phyloP scores from a whole-genome alignment of 2,888 invertebrate species.

The Pantelozetes paolii region DNA sequence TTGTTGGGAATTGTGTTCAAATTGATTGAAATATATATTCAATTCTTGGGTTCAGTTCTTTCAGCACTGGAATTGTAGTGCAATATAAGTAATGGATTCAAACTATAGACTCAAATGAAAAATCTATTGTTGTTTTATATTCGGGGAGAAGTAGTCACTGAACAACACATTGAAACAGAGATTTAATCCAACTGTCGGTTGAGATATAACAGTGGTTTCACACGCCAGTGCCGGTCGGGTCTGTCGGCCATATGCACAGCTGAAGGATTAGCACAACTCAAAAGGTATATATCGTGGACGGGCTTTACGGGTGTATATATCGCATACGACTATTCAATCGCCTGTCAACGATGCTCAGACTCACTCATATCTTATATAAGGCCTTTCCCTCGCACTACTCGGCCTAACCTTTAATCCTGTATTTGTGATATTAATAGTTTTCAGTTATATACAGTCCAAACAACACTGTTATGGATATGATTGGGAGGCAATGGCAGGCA shows the following conservation, averaged over 20 bases:
- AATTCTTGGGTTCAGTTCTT: neutral
- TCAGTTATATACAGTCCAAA: constrained; percentile 7
- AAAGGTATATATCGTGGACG: constrained; percentile 9
- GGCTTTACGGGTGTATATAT: neutral
- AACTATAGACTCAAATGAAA: constrained; percentile 36
- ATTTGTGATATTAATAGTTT: constrained; percentile 42
- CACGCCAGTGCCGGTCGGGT: constrained; percentile 23
- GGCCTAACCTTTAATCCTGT: constrained; percentile 38
- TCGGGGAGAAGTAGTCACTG: constrained; percentile 5
- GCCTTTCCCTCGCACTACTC: neutral
- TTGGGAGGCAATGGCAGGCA: no score
- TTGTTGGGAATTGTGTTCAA: no score
- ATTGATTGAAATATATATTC: constrained; percentile 24
- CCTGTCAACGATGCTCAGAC: constrained; percentile 22
- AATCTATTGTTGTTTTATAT: constrained; percentile 36
- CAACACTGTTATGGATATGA: constrained; percentile 10
- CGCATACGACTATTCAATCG: constrained; percentile 19
- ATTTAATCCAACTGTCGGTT: constrained; percentile 37
- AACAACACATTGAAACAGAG: constrained; percentile 20
- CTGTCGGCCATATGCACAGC: constrained; percentile 34
- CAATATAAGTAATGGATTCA: constrained; percentile 24
- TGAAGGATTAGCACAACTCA: constrained; percentile 32
- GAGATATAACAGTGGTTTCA: constrained; percentile 32
- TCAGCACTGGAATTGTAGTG: no score
- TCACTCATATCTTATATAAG: constrained; percentile 14